A percentile compares a stretch with the other conserved stretches of the same genome.
Conservation (phyloP, 2,797 vertebrate genomes). For the Sarcoramphus papa region DNA sequence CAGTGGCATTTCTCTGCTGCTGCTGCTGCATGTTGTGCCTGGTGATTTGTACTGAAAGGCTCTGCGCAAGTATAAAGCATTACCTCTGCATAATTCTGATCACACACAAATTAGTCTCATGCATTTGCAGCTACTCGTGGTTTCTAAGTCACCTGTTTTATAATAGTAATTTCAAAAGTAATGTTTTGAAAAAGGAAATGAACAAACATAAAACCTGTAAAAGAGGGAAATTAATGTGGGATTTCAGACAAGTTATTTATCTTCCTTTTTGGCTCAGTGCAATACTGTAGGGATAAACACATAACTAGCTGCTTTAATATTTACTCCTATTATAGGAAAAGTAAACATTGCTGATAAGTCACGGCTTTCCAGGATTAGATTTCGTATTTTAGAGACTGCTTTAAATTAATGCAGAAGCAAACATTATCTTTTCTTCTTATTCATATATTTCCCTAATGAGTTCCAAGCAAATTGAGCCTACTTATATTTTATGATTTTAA, state of each 20-base stretch:
- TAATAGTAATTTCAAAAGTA: slow-evolving; percentile 41
- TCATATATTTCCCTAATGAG: slow-evolving; percentile 66
- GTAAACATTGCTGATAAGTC: slow-evolving; percentile 64
- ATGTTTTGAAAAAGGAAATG: slow-evolving; percentile 52
- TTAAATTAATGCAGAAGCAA: slow-evolving; percentile 60
- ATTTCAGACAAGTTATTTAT: slow-evolving; percentile 45
- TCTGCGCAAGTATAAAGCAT: neutral
- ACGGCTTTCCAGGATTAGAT: slow-evolving; percentile 49
- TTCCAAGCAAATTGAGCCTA: slow-evolving; percentile 61
- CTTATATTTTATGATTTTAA: slow-evolving; percentile 69
- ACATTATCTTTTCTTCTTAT: slow-evolving; percentile 60
- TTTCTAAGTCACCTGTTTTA: slow-evolving; percentile 40
- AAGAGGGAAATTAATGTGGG: slow-evolving; percentile 38
- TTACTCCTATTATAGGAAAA: slow-evolving; percentile 66
- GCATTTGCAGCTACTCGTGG: slow-evolving; percentile 20
- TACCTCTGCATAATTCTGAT: slow-evolving; percentile 8
- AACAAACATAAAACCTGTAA: slow-evolving; percentile 56
- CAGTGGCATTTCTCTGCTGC: neutral
- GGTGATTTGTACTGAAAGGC: neutral
- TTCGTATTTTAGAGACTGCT: slow-evolving; percentile 58
- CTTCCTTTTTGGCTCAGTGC: slow-evolving; percentile 30
- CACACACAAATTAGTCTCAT: slow-evolving; percentile 42
- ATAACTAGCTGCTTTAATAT: slow-evolving; percentile 65
- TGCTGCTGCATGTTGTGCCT: neutral
- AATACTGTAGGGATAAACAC: slow-evolving; percentile 47